These are phyloP conservation scores for Macaria notata DNA, from an alignment of 2,888 invertebrate species.

Conservation along the genomic window DNA sequence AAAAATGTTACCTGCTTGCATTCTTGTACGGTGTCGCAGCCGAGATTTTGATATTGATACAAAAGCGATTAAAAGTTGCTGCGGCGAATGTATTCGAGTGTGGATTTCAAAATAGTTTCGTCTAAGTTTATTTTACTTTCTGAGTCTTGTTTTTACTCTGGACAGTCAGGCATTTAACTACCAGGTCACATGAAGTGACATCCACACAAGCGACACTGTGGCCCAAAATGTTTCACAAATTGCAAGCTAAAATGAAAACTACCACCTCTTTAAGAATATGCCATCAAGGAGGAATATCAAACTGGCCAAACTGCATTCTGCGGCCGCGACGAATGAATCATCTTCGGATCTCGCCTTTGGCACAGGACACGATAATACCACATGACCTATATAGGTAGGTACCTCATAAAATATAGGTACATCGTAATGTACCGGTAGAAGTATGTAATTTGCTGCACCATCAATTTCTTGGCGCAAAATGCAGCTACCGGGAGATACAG, in stretches of 20 bases:
- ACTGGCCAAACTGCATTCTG: slow-evolving; percentile 72
- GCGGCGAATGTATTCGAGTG: no score
- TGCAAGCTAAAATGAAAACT: no score
- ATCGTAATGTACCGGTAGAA: slow-evolving; percentile 47
- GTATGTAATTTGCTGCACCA: slow-evolving; percentile 37
- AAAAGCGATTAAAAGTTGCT: no score
- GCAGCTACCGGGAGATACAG: slow-evolving; percentile 18
- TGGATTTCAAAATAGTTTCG: no score
- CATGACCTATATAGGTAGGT: slow-evolving; percentile 42
- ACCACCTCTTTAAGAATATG: slow-evolving; percentile 8
- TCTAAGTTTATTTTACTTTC: no score
- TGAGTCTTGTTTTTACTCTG: no score
- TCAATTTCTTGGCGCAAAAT: slow-evolving; percentile 27
- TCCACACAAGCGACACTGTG: no score
- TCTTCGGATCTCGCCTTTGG: slow-evolving; percentile 60
- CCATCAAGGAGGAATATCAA: slow-evolving; percentile 49
- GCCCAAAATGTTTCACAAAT: no score
- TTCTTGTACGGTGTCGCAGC: slow-evolving; percentile 36
- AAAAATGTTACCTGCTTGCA: slow-evolving; percentile 59
- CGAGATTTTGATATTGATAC: slow-evolving; percentile 15
- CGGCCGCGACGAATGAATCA: slow-evolving; percentile 65
- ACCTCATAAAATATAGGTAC: background rate
- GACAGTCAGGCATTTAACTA: no score
- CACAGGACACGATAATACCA: slow-evolving; percentile 60
- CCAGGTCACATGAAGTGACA: no score